Evolutionary conservation across 2,113 vertebrate species (phyloP).

Genomic region (Microtus pennsylvanicus): DNA sequence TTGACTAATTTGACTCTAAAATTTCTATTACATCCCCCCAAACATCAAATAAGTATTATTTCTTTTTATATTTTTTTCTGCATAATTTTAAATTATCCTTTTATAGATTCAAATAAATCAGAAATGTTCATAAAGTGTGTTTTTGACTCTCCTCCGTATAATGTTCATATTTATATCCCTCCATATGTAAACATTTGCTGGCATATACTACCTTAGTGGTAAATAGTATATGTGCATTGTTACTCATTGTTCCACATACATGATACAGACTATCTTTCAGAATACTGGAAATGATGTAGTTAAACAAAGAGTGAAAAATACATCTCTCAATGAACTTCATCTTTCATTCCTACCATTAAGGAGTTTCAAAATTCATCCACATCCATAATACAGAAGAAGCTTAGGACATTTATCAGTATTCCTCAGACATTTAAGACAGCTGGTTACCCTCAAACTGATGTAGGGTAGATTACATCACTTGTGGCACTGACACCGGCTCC

Average conservation of each 20-base stretch:
- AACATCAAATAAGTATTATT: neutral
- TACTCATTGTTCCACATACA: neutral
- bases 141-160: neutral
- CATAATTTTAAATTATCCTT: neutral
- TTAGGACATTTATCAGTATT: neutral
- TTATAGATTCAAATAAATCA: neutral
- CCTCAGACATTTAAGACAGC: neutral
- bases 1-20: neutral
- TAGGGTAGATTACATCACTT: neutral
- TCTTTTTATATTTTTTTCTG: neutral
- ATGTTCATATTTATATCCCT: neutral
- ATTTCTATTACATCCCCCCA: neutral
- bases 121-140: neutral
- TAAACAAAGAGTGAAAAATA: neutral
- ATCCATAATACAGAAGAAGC: neutral
- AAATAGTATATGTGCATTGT: neutral
- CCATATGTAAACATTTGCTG: too few relatives aligned
- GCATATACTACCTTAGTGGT: neutral
- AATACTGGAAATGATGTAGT: neutral
- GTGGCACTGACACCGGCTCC: neutral
- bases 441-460: neutral
- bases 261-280: neutral
- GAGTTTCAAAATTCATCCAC: neutral
- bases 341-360: neutral
- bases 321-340: neutral